Percentiles rank a stretch among this genome's conserved stretches.
Conservation (phyloP, 2,113 vertebrate species). For the Petromus typicus region DNA sequence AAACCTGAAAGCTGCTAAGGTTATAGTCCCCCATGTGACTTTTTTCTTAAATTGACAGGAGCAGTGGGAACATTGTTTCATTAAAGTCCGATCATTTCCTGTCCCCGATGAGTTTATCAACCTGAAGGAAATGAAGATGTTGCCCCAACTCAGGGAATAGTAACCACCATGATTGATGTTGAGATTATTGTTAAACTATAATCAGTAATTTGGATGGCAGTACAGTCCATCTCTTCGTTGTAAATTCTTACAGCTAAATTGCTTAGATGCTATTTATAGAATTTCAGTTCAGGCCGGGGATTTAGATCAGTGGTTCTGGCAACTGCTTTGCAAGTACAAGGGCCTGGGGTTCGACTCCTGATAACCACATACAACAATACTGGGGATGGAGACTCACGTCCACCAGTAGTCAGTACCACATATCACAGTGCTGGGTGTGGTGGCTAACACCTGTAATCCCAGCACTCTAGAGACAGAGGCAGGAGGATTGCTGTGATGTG, state of each 20-base stretch:
- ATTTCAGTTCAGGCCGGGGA: constrained; percentile 75
- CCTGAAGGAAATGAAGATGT: constrained; percentile 58
- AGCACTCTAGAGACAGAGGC: too few relatives aligned
- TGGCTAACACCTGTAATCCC: too few relatives aligned
- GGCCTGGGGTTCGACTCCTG: too few relatives aligned
- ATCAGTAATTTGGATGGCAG: constrained; percentile 79
- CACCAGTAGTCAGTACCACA: too few relatives aligned
- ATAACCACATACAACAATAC: too few relatives aligned
- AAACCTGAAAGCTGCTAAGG: constrained; percentile 67
- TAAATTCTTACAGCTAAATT: constrained; percentile 69
- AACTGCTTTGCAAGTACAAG: too few relatives aligned
- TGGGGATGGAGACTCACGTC: too few relatives aligned
- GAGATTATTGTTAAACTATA: constrained; percentile 65
- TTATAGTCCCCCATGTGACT: constrained; percentile 15
- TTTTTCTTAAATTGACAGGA: constrained; percentile 53
- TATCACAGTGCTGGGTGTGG: too few relatives aligned
- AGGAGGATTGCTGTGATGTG: too few relatives aligned
- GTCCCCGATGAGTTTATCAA: constrained; percentile 40
- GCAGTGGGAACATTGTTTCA: background rate
- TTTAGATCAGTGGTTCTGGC: too few relatives aligned
- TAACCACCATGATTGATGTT: constrained; percentile 68
- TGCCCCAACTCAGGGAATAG: constrained; percentile 40
- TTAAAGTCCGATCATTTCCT: constrained; percentile 55
- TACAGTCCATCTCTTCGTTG: constrained; percentile 68
- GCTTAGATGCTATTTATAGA: constrained; percentile 75